Percentiles rank a stretch among this genome's conserved stretches.
Evolutionary conservation across 1,140 invertebrate genomes (phyloP).

Genomic region (Drosophila ogumai): DNA sequence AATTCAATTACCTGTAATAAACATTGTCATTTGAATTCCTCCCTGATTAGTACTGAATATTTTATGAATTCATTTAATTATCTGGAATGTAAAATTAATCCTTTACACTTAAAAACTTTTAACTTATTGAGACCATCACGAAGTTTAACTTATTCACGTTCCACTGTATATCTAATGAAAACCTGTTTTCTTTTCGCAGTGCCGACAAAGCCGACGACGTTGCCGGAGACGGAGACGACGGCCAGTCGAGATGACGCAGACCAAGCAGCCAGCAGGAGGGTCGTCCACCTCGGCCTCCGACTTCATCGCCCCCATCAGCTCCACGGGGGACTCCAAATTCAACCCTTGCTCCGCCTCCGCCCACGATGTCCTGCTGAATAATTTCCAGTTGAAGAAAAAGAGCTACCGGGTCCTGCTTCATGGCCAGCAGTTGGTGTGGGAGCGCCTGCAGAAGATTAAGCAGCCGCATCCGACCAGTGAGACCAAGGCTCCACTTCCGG

Average conservation of each 20-base stretch:
- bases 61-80: background rate
- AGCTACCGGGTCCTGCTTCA: slow-evolving; percentile 89
- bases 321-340: slow-evolving; percentile 17
- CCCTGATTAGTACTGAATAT: background rate
- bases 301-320: slow-evolving; percentile 3
- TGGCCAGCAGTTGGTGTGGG: slow-evolving; percentile 88
- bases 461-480: slow-evolving; percentile 78
- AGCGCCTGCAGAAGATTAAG: slow-evolving; percentile 84
- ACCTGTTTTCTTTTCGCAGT: slow-evolving; percentile 63
- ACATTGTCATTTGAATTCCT: background rate
- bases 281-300: slow-evolving; percentile 33
- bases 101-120: background rate
- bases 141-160: background rate
- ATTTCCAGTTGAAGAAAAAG: slow-evolving; percentile 88
- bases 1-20: background rate
- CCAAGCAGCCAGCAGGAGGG: slow-evolving; percentile 47
- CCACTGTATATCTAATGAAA: slow-evolving; percentile 59
- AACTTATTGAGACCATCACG: too few species aligned
- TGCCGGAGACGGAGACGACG: slow-evolving; percentile 59
- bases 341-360: slow-evolving; percentile 17
- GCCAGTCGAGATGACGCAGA: slow-evolving; percentile 56
- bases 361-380: slow-evolving; percentile 86
- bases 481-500: slow-evolving; percentile 58
- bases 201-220: slow-evolving; percentile 53
- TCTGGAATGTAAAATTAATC: too few species aligned